Evolutionary conservation across 2,113 vertebrate species (phyloP).

Genomic region (Uropsilus gracilis): DNA sequence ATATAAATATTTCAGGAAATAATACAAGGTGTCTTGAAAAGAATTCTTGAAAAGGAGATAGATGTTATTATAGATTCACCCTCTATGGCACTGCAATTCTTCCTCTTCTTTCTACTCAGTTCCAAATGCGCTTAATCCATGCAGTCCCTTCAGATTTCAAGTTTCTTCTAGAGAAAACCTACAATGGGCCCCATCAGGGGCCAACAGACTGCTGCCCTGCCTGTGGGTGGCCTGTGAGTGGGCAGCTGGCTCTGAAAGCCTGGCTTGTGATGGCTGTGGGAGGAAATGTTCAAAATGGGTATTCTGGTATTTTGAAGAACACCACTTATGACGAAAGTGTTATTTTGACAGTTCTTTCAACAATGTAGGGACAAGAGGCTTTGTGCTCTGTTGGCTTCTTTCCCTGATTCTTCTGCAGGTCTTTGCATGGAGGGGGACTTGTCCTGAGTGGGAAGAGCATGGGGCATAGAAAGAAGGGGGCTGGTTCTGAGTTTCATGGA

Average conservation of each 20-base stretch:
- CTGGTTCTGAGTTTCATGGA: neutral
- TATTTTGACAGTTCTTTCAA: constrained; percentile 25
- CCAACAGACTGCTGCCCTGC: neutral
- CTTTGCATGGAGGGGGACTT: neutral
- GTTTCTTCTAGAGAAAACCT: neutral
- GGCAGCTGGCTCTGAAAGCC: accelerated
- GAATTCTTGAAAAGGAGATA: neutral
- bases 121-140: neutral
- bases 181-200: accelerated
- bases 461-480: no score
- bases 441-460: neutral
- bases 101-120: constrained; percentile 18
- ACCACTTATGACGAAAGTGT: constrained; percentile 18
- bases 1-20: constrained; percentile 67
- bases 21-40: neutral
- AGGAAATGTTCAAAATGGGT: neutral
- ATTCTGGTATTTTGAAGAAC: constrained; percentile 16
- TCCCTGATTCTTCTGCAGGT: neutral
- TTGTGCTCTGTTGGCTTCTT: neutral
- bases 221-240: accelerated
- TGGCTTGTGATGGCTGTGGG: neutral
- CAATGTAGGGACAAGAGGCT: neutral
- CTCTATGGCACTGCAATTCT: neutral
- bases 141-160: neutral
- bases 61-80: constrained; percentile 1